Conservation (phyloP, 2,113 vertebrate species). For the Sclerurus mexicanus region DNA sequence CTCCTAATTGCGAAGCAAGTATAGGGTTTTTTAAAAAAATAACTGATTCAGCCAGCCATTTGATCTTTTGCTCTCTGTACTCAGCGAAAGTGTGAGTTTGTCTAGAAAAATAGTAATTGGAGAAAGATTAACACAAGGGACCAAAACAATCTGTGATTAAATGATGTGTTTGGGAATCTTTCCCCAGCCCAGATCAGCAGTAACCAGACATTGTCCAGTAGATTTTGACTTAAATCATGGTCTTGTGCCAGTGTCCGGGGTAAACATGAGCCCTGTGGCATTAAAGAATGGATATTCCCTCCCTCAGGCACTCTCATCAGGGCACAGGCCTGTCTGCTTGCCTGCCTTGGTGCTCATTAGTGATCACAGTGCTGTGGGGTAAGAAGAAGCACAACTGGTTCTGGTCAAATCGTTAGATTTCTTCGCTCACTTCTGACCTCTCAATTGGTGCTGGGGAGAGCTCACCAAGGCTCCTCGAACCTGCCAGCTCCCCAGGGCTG, state of each 20-base stretch:
- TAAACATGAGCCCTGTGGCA: not conserved
- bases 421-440: not conserved
- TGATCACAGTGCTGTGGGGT: not conserved
- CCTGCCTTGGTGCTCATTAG: not conserved
- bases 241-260: not conserved
- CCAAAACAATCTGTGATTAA: not conserved
- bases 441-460: not conserved
- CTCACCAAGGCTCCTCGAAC: rapidly evolving
- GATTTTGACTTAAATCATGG: not conserved
- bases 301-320: not conserved
- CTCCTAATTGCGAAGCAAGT: not conserved
- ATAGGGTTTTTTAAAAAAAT: not conserved
- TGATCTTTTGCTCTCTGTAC: not conserved
- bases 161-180: not conserved
- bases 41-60: not conserved
- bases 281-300: not conserved
- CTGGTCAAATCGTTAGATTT: not conserved
- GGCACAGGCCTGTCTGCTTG: not conserved
- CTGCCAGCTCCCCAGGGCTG: not conserved
- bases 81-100: not conserved
- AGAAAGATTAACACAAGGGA: not conserved
- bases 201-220: not conserved
- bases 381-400: not conserved
- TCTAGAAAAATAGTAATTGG: not conserved
- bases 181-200: not conserved